Conservation (phyloP, 2,888 invertebrate species). For the Agrochola lychnidis region DNA sequence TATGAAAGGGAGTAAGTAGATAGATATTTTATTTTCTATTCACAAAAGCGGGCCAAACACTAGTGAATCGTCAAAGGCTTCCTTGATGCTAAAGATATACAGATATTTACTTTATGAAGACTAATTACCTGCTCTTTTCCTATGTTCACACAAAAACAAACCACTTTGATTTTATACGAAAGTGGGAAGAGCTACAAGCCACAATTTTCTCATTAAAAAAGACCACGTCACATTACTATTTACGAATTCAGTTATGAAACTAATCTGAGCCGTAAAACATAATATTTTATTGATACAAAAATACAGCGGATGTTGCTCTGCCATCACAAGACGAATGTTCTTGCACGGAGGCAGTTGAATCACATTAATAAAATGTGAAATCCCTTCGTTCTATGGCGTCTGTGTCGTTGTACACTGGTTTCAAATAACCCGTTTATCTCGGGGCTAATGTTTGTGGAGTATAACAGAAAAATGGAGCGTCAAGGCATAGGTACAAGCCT, state of each 20-base stretch:
- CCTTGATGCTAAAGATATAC: slow-evolving; percentile 17
- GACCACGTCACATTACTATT: slow-evolving; percentile 34
- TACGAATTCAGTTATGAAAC: slow-evolving; percentile 48
- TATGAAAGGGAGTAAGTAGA: slow-evolving; percentile 24
- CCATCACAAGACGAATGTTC: slow-evolving; percentile 59
- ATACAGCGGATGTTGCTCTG: slow-evolving; percentile 51
- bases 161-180: not conserved
- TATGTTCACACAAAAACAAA: slow-evolving; percentile 3
- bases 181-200: not conserved
- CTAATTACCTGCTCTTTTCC: slow-evolving; percentile 31
- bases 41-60: slow-evolving; percentile 23
- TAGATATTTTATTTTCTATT: slow-evolving; percentile 39
- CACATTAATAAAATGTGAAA: slow-evolving; percentile 66
- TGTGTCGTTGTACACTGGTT: slow-evolving; percentile 50
- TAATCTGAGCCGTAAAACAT: slow-evolving; percentile 44
- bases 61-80: slow-evolving; percentile 31
- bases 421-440: slow-evolving; percentile 64
- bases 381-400: slow-evolving; percentile 49
- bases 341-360: slow-evolving; percentile 55
- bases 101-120: not conserved
- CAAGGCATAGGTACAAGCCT: slow-evolving; percentile 43
- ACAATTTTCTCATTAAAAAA: slow-evolving; percentile 25
- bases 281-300: slow-evolving; percentile 61
- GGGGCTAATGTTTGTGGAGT: slow-evolving; percentile 55
- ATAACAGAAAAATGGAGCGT: slow-evolving; percentile 54